Percentiles rank a stretch among this genome's conserved stretches.
These are phyloP conservation scores for Xestia xanthographa DNA, from an alignment of 2,888 invertebrate genomes.

Conservation along the genomic window DNA sequence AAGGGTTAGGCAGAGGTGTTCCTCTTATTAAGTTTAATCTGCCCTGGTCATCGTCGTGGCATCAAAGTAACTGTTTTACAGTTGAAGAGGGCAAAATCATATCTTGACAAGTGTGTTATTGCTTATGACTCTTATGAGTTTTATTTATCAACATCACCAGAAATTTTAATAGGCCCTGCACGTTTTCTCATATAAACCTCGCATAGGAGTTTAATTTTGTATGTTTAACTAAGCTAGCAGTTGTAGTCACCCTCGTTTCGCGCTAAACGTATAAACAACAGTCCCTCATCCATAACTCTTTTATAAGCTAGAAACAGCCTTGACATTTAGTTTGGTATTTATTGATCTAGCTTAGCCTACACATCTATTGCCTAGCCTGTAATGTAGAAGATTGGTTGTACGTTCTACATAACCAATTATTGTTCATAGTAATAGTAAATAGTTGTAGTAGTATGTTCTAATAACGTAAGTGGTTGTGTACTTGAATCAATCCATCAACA, in stretches of 20 bases:
- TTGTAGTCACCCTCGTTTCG: slow-evolving; percentile 14
- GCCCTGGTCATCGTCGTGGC: background rate
- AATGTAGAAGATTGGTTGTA: background rate
- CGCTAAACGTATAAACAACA: slow-evolving; percentile 48
- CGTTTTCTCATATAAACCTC: background rate
- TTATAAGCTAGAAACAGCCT: slow-evolving; percentile 47
- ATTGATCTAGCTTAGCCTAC: slow-evolving; percentile 58
- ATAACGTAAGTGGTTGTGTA: slow-evolving; percentile 23
- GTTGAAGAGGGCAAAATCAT: background rate
- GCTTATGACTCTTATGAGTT: background rate
- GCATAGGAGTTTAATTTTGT: background rate
- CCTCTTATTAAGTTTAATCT: too few species aligned
- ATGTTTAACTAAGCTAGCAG: background rate
- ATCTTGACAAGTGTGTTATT: background rate
- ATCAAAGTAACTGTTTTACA: background rate
- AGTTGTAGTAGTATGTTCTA: background rate
- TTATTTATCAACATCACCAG: background rate
- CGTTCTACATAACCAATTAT: background rate
- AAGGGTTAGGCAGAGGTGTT: too few species aligned
- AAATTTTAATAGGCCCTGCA: background rate
- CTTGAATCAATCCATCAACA: slow-evolving; percentile 15
- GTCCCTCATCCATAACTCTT: slow-evolving; percentile 36
- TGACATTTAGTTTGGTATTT: slow-evolving; percentile 64
- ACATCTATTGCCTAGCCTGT: slow-evolving; percentile 27
- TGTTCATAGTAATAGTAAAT: background rate